Percentiles rank a stretch among this genome's conserved stretches.
These are phyloP conservation scores for Neocloeon triangulifer DNA, from an alignment of 1,140 invertebrate species.

Conservation along the genomic window DNA sequence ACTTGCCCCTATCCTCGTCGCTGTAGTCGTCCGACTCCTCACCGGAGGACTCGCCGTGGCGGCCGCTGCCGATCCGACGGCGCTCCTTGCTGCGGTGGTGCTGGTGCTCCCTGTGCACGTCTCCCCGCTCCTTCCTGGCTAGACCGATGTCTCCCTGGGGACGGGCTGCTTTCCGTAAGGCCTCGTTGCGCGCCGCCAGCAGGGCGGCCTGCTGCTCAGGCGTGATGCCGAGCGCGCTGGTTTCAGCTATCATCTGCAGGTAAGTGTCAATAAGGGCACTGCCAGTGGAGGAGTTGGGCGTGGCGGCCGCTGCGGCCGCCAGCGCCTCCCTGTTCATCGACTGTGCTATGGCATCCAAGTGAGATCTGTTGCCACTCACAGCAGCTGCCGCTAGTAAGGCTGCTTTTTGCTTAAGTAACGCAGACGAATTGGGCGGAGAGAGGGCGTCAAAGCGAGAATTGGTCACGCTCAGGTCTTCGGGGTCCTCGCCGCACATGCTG, in stretches of 20 bases:
- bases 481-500: constrained; percentile 49
- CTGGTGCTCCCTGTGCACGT: too few relatives aligned
- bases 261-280: constrained; percentile 64
- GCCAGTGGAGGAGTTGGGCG: constrained; percentile 25
- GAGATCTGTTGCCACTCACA: neutral
- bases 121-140: too few relatives aligned
- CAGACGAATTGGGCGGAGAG: constrained; percentile 7
- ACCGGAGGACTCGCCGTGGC: too few relatives aligned
- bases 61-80: too few relatives aligned
- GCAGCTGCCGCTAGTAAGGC: neutral
- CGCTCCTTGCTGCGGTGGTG: too few relatives aligned
- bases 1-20: too few relatives aligned
- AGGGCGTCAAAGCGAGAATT: constrained; percentile 9
- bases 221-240: constrained; percentile 19
- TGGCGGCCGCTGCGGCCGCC: constrained; percentile 15
- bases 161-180: constrained; percentile 3
- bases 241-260: constrained; percentile 63
- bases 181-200: constrained; percentile 8
- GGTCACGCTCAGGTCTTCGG: constrained; percentile 51
- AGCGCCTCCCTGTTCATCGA: neutral
- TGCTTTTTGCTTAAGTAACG: too few relatives aligned
- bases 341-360: constrained; percentile 4
- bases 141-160: too few relatives aligned
- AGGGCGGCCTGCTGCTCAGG: constrained; percentile 12
- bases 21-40: too few relatives aligned